Conservation (phyloP, 2,113 vertebrate species). For the Cathartes aura region DNA sequence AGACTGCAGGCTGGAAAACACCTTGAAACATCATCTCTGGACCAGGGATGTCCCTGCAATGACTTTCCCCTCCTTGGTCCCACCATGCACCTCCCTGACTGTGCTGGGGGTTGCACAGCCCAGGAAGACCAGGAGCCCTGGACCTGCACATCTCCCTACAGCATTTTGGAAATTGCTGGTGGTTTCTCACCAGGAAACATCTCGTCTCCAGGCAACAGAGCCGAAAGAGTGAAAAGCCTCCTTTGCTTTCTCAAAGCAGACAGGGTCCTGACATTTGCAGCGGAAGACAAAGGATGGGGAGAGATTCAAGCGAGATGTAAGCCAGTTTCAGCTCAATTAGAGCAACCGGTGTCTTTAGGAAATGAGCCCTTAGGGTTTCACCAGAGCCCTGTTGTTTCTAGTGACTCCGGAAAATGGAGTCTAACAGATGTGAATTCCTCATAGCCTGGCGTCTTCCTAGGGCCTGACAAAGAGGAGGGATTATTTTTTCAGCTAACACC, state of each 20-base stretch:
- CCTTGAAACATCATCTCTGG: background rate
- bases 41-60: background rate
- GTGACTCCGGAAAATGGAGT: background rate
- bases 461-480: background rate
- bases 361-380: background rate
- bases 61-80: background rate
- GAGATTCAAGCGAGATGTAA: background rate
- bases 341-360: background rate
- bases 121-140: background rate
- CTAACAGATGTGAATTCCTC: background rate
- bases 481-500: background rate
- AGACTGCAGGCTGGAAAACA: background rate
- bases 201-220: background rate
- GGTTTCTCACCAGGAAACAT: background rate
- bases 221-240: background rate
- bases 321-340: background rate
- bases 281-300: background rate
- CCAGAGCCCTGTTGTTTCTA: background rate
- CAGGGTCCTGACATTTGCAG: background rate
- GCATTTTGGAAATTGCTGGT: background rate
- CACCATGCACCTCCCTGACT: background rate
- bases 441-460: background rate
- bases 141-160: background rate
- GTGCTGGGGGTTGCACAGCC: background rate
- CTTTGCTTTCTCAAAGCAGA: background rate